These are phyloP conservation scores for Theretra japonica DNA, from an alignment of 2,888 invertebrate species.

Conservation along the genomic window DNA sequence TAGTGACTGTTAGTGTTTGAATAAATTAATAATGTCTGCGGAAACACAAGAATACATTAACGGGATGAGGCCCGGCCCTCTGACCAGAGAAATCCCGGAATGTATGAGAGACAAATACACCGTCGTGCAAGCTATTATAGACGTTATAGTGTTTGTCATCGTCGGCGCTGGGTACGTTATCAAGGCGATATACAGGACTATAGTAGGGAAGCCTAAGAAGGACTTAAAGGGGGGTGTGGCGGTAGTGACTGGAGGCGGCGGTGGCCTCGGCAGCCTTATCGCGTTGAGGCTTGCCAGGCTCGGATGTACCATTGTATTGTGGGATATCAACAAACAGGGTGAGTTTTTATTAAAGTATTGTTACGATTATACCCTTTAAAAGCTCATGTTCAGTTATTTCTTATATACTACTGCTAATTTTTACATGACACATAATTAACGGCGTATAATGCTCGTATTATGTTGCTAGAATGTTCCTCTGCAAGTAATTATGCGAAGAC, in stretches of 20 bases:
- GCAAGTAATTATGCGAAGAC: too few relatives aligned
- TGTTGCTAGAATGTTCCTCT: too few relatives aligned
- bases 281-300: slow-evolving; percentile 90
- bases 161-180: slow-evolving; percentile 77
- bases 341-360: slow-evolving; percentile 54
- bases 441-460: too few relatives aligned
- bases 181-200: slow-evolving; percentile 85
- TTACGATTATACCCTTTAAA: not conserved
- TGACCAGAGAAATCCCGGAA: slow-evolving; percentile 78
- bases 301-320: slow-evolving; percentile 92
- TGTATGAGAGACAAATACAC: slow-evolving; percentile 81
- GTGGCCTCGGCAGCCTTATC: slow-evolving; percentile 92
- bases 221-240: slow-evolving; percentile 90
- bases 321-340: slow-evolving; percentile 96
- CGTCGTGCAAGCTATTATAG: slow-evolving; percentile 82
- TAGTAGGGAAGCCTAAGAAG: slow-evolving; percentile 87
- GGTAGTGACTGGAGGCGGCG: slow-evolving; percentile 95
- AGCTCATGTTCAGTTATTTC: too few relatives aligned
- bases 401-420: too few relatives aligned
- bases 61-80: slow-evolving; percentile 73
- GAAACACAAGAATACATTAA: slow-evolving; percentile 76
- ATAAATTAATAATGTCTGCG: slow-evolving; percentile 56
- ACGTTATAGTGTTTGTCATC: slow-evolving; percentile 83
- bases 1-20: slow-evolving; percentile 43
- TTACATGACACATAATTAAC: too few relatives aligned